A percentile compares a stretch with the other conserved stretches of the same genome.
Conservation (phyloP, 2,113 vertebrate species). For the Nesogale talazaci region DNA sequence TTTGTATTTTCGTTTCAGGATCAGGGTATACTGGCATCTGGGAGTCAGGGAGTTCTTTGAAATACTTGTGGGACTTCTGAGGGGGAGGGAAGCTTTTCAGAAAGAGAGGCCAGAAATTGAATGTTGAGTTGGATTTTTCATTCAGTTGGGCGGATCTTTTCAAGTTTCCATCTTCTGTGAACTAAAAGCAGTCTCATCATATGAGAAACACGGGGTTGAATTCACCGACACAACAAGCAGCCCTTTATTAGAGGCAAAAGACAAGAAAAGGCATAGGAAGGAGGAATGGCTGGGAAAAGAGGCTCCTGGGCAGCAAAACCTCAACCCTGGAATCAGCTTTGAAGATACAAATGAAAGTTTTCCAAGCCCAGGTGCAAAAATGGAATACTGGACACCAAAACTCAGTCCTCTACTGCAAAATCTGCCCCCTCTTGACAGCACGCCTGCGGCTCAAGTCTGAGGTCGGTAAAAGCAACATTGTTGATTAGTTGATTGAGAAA, state of each 20-base stretch:
- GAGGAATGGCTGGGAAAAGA: background rate
- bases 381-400: background rate
- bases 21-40: background rate
- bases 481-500: slow-evolving; percentile 32
- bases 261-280: background rate
- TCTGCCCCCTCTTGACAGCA: background rate
- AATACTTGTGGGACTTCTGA: background rate
- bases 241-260: background rate
- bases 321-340: slow-evolving; percentile 3
- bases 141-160: background rate
- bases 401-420: background rate
- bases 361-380: slow-evolving; percentile 28
- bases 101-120: slow-evolving; percentile 7
- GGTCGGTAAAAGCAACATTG: slow-evolving; percentile 52
- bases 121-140: slow-evolving; percentile 40
- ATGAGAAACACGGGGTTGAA: slow-evolving; percentile 1
- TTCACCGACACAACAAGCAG: background rate
- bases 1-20: slow-evolving; percentile 60
- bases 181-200: background rate
- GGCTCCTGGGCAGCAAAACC: background rate
- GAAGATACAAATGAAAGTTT: slow-evolving; percentile 8
- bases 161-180: slow-evolving; percentile 6
- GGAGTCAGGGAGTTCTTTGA: background rate
- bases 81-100: background rate
- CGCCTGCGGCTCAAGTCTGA: background rate